These are phyloP conservation scores for Rhabdornis inornatus DNA, from an alignment of 2,113 vertebrate genomes.

Conservation along the genomic window DNA sequence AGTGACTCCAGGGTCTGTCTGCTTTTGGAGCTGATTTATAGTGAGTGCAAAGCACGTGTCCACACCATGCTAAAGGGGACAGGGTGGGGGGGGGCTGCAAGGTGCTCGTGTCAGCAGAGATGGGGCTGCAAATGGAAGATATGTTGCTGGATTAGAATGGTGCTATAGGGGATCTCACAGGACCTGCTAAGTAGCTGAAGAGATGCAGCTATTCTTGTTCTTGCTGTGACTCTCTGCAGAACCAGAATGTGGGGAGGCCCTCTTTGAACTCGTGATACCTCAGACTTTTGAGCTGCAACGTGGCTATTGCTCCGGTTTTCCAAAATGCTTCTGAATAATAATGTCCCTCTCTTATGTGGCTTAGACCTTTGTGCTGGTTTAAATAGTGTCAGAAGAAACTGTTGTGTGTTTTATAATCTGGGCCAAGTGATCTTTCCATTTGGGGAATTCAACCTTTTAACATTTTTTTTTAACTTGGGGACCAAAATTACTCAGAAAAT, in stretches of 20 bases:
- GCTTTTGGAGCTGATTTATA: not conserved
- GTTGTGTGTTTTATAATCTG: not conserved
- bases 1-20: not conserved
- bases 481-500: conserved; percentile 24
- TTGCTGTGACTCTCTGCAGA: not conserved
- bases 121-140: not conserved
- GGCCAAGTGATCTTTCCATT: not conserved
- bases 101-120: not conserved
- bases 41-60: not conserved
- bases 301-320: not conserved
- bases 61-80: not conserved
- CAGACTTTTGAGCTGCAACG: accelerated
- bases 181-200: not conserved
- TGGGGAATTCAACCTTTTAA: not conserved
- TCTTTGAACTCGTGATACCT: not conserved
- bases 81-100: not conserved
- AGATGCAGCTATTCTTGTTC: not conserved
- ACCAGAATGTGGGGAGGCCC: not conserved
- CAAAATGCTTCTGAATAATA: not conserved
- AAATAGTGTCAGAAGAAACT: not conserved
- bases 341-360: not conserved
- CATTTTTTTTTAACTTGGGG: not conserved
- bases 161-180: not conserved
- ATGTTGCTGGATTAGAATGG: not conserved
- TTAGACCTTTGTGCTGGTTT: not conserved